These are phyloP conservation scores for Hypanus sabinus DNA, from an alignment of 2,113 vertebrate genomes.

Conservation along the genomic window DNA sequence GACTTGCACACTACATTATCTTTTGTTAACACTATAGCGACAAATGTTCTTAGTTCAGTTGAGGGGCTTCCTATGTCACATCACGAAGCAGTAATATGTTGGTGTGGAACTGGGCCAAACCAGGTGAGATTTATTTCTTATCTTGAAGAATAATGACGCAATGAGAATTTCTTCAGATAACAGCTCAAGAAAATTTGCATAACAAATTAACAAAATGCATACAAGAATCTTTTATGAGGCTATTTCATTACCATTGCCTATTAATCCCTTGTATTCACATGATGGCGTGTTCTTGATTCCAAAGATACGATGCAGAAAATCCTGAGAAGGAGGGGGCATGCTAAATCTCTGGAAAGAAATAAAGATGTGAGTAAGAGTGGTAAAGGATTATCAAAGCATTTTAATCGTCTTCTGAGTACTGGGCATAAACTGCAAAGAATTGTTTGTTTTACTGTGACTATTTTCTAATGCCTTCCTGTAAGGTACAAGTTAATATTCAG, in stretches of 20 bases:
- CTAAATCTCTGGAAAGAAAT: slow-evolving; percentile 61
- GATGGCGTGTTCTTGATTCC: slow-evolving; percentile 46
- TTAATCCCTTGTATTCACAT: not conserved
- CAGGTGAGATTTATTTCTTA: no score
- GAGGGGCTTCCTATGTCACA: no score
- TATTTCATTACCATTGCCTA: not conserved
- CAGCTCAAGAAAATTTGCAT: no score
- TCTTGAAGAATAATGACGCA: no score
- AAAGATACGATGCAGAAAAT: slow-evolving; percentile 58
- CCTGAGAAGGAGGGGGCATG: slow-evolving; percentile 52
- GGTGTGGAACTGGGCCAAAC: no score
- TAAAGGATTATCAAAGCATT: not conserved
- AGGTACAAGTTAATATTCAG: not conserved
- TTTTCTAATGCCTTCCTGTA: not conserved
- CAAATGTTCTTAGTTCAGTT: no score
- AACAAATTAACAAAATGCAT: no score
- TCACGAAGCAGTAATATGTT: no score
- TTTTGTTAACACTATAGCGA: no score
- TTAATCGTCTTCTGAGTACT: not conserved
- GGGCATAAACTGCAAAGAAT: not conserved
- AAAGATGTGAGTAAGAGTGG: slow-evolving; percentile 27
- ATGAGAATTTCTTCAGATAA: no score
- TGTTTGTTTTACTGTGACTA: not conserved
- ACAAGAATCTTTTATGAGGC: not conserved
- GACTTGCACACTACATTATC: no score